These are phyloP conservation scores for Timandra comae DNA, from an alignment of 2,888 invertebrate species.

Conservation along the genomic window DNA sequence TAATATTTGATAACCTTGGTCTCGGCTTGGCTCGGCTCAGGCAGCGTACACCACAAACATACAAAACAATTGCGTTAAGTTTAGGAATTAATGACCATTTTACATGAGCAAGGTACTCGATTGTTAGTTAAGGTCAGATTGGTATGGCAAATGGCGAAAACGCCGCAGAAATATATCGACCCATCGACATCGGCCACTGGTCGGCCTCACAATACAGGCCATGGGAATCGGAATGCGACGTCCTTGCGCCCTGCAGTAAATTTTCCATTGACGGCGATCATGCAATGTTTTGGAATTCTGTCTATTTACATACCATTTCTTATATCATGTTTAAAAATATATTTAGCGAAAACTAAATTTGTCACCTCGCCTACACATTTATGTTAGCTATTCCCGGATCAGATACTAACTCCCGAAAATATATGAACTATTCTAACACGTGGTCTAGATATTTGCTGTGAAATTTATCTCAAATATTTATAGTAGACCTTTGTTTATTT, in stretches of 20 bases:
- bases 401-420: no score
- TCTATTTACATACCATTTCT: not conserved
- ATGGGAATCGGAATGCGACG: slow-evolving; percentile 49
- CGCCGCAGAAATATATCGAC: slow-evolving; percentile 73
- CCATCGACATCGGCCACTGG: slow-evolving; percentile 44
- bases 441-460: no score
- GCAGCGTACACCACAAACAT: slow-evolving; percentile 14
- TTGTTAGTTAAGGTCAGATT: slow-evolving; percentile 5
- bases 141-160: slow-evolving; percentile 49
- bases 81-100: slow-evolving; percentile 25
- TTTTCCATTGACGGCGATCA: slow-evolving; percentile 31
- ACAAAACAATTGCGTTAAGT: slow-evolving; percentile 30
- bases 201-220: slow-evolving; percentile 43
- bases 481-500: slow-evolving; percentile 15
- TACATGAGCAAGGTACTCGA: no score
- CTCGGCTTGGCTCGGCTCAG: slow-evolving; percentile 37
- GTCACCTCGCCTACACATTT: no score
- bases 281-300: slow-evolving; percentile 10
- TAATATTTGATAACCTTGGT: no score
- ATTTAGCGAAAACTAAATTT: no score
- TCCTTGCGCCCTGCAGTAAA: slow-evolving; percentile 43
- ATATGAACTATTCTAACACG: no score
- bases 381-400: no score
- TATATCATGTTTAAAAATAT: no score
- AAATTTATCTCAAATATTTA: slow-evolving; percentile 11